phyloP scores from a whole-genome alignment of 2,797 vertebrate species.

The Synaphobranchus kaupii region DNA sequence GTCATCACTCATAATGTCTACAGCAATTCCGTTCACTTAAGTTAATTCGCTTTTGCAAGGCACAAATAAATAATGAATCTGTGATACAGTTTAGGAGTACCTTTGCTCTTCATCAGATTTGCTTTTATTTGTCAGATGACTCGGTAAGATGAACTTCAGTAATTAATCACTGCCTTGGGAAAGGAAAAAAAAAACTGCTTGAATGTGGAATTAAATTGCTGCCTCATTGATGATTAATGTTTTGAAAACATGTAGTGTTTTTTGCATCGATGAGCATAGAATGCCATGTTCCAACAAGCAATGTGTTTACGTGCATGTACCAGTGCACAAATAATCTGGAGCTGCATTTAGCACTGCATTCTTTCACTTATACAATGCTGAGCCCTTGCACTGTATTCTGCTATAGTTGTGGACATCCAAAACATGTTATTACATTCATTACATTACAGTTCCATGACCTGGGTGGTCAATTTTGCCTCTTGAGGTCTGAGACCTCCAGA shows the following conservation, averaged over 20 bases:
- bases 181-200: conserved; percentile 33
- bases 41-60: conserved; percentile 55
- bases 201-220: conserved; percentile 46
- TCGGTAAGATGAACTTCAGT: conserved; percentile 38
- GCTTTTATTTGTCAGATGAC: conserved; percentile 32
- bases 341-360: neutral
- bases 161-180: conserved; percentile 44
- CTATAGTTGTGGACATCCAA: neutral
- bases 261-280: conserved; percentile 56
- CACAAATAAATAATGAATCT: conserved; percentile 57
- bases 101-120: conserved; percentile 9
- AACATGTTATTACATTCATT: neutral
- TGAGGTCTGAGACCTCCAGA: neutral
- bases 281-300: conserved; percentile 55
- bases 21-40: conserved; percentile 53
- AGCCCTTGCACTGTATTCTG: neutral
- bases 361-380: neutral
- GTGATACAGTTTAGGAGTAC: conserved; percentile 29
- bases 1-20: conserved; percentile 36
- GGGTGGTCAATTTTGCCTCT: neutral
- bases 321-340: neutral
- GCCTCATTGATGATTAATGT: conserved; percentile 63
- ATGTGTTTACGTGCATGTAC: conserved; percentile 45
- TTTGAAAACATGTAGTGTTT: conserved; percentile 53
- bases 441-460: neutral